Evolutionary conservation across 2,113 vertebrate genomes (phyloP).

Genomic region (Galbula dea): DNA sequence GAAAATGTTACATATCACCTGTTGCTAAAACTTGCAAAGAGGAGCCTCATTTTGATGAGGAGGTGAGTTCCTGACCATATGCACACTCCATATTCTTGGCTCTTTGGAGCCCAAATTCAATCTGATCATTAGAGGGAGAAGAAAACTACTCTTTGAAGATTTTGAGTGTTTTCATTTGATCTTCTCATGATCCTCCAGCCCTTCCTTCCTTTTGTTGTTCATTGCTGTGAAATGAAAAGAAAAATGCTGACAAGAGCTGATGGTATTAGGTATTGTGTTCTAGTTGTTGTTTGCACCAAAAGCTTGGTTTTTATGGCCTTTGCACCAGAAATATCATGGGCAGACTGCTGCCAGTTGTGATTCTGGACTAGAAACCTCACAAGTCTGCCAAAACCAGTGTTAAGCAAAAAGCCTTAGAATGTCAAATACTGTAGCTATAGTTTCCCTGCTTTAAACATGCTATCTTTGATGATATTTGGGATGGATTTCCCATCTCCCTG

Average conservation of each 20-base stretch:
- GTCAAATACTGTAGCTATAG: not conserved
- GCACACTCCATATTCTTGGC: not conserved
- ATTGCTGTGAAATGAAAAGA: not conserved
- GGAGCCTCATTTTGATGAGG: not conserved
- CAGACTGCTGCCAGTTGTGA: not conserved
- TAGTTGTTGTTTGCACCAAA: not conserved
- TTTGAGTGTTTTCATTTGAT: not conserved
- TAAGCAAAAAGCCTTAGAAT: not conserved
- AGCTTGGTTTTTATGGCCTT: not conserved
- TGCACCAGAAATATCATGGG: not conserved
- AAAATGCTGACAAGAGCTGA: not conserved
- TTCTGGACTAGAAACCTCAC: not conserved
- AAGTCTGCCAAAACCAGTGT: not conserved
- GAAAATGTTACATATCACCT: not conserved
- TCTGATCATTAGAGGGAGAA: not conserved
- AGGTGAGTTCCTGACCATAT: not conserved
- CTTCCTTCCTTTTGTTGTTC: not conserved
- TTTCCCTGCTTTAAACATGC: not conserved
- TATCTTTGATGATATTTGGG: not conserved
- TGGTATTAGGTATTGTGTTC: not conserved
- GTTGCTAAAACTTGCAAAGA: not conserved
- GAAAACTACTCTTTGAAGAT: not conserved
- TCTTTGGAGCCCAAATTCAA: not conserved
- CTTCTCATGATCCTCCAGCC: not conserved
- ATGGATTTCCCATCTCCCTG: not conserved